Evolutionary conservation across 2,113 vertebrate genomes (phyloP).

Genomic region (Picathartes gymnocephalus): DNA sequence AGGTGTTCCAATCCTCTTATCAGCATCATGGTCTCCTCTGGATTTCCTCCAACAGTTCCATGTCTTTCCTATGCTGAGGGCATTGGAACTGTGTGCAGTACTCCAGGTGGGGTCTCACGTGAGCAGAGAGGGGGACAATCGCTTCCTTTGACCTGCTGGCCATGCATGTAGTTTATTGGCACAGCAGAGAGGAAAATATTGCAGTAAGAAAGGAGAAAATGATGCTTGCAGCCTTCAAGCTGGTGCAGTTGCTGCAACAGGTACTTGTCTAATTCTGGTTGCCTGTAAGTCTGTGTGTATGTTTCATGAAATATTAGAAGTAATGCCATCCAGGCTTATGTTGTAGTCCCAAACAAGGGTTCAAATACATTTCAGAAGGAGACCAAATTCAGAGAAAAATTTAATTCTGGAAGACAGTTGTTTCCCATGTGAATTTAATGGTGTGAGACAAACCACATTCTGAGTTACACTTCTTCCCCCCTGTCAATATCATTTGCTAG

Average conservation of each 20-base stretch:
- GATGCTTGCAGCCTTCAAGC: fast-evolving
- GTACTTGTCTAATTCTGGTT: neutral
- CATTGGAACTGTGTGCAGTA: too few relatives aligned
- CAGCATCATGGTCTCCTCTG: neutral
- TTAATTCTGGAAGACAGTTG: neutral
- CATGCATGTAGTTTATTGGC: neutral
- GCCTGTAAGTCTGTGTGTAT: fast-evolving
- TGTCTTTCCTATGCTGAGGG: neutral
- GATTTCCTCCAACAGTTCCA: neutral
- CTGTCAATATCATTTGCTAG: fast-evolving
- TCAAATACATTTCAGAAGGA: neutral
- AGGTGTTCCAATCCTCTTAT: too few relatives aligned
- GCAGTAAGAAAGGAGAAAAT: neutral
- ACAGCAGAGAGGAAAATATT: neutral
- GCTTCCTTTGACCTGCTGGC: neutral
- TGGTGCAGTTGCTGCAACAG: neutral
- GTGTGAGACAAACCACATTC: neutral
- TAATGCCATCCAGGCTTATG: neutral
- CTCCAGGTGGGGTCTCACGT: neutral
- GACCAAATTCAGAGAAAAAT: neutral
- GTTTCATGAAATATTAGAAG: neutral
- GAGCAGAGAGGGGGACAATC: neutral
- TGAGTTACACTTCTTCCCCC: neutral
- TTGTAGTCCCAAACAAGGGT: neutral
- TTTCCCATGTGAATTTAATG: neutral